phyloP scores from a whole-genome alignment of 1,140 invertebrate species.

The Nasonia longicornis region DNA sequence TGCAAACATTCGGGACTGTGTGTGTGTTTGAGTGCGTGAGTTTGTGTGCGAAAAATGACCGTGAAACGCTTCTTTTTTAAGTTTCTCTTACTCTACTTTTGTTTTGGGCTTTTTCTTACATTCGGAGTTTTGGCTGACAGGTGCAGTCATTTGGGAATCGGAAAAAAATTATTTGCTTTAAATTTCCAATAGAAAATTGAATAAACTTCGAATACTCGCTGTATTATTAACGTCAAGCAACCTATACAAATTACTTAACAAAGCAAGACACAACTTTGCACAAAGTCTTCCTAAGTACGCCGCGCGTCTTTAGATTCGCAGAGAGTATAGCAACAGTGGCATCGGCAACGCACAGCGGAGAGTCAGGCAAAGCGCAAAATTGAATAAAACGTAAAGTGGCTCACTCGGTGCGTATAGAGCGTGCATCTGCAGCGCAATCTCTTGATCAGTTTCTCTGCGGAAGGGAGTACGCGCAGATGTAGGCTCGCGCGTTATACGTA shows the following conservation, averaged over 20 bases:
- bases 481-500: slow-evolving; percentile 40
- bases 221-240: no score
- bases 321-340: neutral
- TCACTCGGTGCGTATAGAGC: neutral
- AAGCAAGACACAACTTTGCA: no score
- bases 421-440: neutral
- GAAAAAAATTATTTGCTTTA: no score
- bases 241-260: no score
- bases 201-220: no score
- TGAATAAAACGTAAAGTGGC: slow-evolving; percentile 21
- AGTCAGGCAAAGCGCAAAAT: neutral
- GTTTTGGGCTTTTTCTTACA: neutral
- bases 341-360: neutral
- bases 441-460: neutral
- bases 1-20: neutral
- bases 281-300: no score
- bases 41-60: neutral
- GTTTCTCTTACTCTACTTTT: neutral
- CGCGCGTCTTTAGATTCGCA: neutral
- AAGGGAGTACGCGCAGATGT: slow-evolving; percentile 3
- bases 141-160: no score
- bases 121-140: no score
- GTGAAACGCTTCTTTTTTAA: slow-evolving; percentile 1
- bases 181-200: no score
- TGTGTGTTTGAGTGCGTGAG: neutral